Conservation (phyloP, 2,113 vertebrate genomes). For the Proterorhinus semilunaris region DNA sequence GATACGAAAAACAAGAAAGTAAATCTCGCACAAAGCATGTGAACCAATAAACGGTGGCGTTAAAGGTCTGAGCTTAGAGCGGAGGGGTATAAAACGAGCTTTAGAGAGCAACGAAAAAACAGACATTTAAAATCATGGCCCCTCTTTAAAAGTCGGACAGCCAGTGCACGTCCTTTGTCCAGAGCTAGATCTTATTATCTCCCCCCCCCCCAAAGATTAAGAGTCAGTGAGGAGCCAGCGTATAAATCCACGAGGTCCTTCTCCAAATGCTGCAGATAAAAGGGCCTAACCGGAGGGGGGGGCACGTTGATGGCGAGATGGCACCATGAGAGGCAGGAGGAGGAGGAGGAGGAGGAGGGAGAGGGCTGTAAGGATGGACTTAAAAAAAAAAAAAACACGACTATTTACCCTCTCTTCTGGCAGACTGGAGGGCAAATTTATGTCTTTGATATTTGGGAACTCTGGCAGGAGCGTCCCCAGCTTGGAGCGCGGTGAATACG, state of each 20-base stretch:
- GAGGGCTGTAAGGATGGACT: constrained; percentile 55
- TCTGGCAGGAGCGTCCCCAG: constrained; percentile 97
- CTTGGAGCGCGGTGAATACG: constrained; percentile 99
- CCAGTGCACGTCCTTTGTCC: constrained; percentile 78
- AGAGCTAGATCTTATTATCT: constrained; percentile 79
- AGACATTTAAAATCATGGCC: constrained; percentile 78
- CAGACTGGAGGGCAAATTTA: constrained; percentile 97
- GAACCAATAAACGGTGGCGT: constrained; percentile 61
- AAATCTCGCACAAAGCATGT: constrained; percentile 67
- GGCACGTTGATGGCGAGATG: constrained; percentile 54
- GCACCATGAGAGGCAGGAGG: constrained; percentile 29
- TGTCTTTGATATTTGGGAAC: constrained; percentile 99
- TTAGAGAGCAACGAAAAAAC: constrained; percentile 78
- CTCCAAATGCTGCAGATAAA: constrained; percentile 77
- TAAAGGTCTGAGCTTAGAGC: constrained; percentile 56
- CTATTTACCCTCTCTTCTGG: constrained; percentile 97
- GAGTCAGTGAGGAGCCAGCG: constrained; percentile 76
- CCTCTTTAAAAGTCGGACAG: constrained; percentile 73
- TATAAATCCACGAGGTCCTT: constrained; percentile 79
- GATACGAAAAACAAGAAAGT: constrained; percentile 66
- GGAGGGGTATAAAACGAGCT: constrained; percentile 66
- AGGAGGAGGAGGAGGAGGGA: constrained; percentile 5
- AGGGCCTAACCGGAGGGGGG: constrained; percentile 68
- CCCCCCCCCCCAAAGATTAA: constrained; percentile 73
- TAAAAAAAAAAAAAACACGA: constrained; percentile 64